Conservation (phyloP, 1,140 invertebrate species). For the Hyles euphorbiae region DNA sequence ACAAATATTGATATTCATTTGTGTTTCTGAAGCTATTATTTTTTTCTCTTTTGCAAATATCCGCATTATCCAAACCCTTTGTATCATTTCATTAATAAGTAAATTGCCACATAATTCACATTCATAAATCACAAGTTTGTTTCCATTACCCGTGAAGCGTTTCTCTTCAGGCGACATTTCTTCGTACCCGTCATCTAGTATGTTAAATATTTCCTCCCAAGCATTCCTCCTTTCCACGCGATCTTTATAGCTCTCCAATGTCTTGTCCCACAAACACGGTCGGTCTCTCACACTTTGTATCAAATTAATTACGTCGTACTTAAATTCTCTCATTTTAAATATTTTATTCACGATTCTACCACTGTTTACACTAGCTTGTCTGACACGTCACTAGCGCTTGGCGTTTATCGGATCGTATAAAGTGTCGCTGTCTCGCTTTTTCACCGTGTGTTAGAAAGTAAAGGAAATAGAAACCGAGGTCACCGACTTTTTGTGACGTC, state of each 20-base stretch:
- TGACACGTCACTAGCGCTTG: slow-evolving; percentile 42
- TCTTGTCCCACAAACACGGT: slow-evolving; percentile 62
- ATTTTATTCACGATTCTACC: slow-evolving; percentile 14
- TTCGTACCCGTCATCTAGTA: slow-evolving; percentile 49
- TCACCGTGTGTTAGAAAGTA: slow-evolving; percentile 19
- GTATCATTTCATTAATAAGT: background rate
- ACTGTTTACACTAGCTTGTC: slow-evolving; percentile 37
- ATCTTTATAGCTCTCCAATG: slow-evolving; percentile 58
- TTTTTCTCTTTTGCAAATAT: too few species aligned
- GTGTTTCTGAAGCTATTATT: too few species aligned
- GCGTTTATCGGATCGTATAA: slow-evolving; percentile 36
- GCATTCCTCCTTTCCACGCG: slow-evolving; percentile 45
- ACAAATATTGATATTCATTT: too few species aligned
- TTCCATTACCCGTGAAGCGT: slow-evolving; percentile 39
- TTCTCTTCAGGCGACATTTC: slow-evolving; percentile 47
- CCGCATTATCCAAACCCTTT: too few species aligned
- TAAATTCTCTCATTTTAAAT: slow-evolving; percentile 46
- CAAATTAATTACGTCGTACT: slow-evolving; percentile 52
- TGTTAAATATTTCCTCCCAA: slow-evolving; percentile 58
- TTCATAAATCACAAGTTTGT: slow-evolving; percentile 2
- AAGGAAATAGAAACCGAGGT: slow-evolving; percentile 32
- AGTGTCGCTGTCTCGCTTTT: slow-evolving; percentile 32
- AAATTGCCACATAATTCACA: background rate
- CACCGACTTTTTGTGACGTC: slow-evolving; percentile 39
- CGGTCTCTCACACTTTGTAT: slow-evolving; percentile 43